Conservation (phyloP, 2,888 invertebrate genomes). For the Harpalus rubripes region DNA sequence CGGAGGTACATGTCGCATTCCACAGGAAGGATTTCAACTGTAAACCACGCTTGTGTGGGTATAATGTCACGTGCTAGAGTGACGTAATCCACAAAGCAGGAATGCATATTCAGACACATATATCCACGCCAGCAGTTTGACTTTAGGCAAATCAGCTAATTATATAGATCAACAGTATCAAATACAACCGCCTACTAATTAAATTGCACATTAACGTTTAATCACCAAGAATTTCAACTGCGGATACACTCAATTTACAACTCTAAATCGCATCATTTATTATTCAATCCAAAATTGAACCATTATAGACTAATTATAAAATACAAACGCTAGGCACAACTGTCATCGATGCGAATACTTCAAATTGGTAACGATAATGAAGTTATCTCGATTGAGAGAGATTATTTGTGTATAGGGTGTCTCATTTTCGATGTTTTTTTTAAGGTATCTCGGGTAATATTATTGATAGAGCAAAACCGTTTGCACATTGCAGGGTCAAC, state of each 20-base stretch:
- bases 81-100: constrained; percentile 45
- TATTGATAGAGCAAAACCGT: no score
- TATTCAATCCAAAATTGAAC: constrained; percentile 20
- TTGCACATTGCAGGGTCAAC: no score
- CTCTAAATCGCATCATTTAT: neutral
- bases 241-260: neutral
- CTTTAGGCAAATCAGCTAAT: constrained; percentile 33
- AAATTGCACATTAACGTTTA: constrained; percentile 27
- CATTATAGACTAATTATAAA: constrained; percentile 11
- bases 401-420: neutral
- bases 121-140: constrained; percentile 21
- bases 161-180: constrained; percentile 45
- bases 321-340: neutral
- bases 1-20: neutral
- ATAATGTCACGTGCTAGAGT: neutral
- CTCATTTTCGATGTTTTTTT: no score
- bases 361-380: no score
- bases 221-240: neutral
- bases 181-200: constrained; percentile 9
- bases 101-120: constrained; percentile 5
- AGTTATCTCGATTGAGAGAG: neutral
- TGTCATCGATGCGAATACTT: neutral
- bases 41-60: neutral
- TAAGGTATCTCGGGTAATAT: no score
- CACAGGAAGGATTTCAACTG: neutral